Base-by-base conservation (phyloP, 2,888 invertebrate species). In the Coenonympha glycerion region DNA sequence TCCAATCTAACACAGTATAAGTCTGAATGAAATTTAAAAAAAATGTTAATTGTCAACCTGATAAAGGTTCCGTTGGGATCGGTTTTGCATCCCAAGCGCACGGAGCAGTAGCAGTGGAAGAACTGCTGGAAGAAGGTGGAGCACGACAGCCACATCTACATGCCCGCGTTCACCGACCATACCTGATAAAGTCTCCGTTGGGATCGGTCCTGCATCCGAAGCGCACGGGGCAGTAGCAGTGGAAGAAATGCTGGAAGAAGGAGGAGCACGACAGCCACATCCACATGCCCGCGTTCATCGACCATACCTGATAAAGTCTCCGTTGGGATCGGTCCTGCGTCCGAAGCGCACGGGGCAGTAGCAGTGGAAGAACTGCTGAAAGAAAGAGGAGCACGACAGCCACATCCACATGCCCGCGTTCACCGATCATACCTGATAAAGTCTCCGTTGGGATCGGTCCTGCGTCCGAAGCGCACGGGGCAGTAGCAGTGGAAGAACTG, bases 401-500 rank as follows among this genome's bases (percentile, higher is more conserved):
- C 95, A 95, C 94, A 95, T 94, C 95, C 95, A 95, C 90, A 92
- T 94, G 24, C 95, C 95, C 0, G 95, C 95, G 76, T 95, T 95
- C 21, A 95, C 93, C 4, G 94, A 94, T 94, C 94, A 95, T 81
- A 92, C 93, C 94, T 92, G 61, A 96, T 95, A 68, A 92, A 96
- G 73, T 95, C 95, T 9, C 95, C 95, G 61, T 94, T 94, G 0
- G 95, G 95, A 72, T 95, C 95, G 1, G 93, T 93, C 73, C 94
- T 94, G 47, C 94, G 86, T 4, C 94, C 95, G 74, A 95, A 95
- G 44, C 92, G 89, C 3, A 95, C 92, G 0, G 95, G 95, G 68
- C 94, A 94, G 73, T 94, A 94, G 72, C 94, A 93, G 67, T 94
- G 94, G 68, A 94, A 94, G 76, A 95, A 95, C 74, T 95, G 94